Percentiles rank a stretch among this genome's conserved stretches.
Conservation (phyloP, 2,888 invertebrate genomes). For the Lumbricus terrestris region DNA sequence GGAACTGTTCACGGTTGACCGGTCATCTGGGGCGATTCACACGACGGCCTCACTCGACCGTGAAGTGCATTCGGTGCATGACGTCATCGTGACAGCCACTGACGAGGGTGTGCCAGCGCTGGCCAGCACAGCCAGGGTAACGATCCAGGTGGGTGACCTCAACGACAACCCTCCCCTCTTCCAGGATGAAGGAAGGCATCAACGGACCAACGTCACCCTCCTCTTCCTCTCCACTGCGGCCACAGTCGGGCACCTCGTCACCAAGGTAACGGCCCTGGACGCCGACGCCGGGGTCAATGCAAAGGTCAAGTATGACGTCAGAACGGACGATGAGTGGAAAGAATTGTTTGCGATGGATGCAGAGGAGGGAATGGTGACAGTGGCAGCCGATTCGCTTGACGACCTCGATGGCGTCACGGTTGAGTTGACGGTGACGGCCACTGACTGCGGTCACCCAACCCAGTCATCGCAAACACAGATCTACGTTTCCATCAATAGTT, state of each 20-base stretch:
- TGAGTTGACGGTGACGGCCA: conserved; percentile 20
- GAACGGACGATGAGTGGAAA: neutral
- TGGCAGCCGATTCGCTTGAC: neutral
- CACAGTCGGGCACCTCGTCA: conserved; percentile 30
- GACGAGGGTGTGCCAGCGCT: conserved; percentile 23
- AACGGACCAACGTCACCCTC: conserved; percentile 25
- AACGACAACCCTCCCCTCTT: conserved; percentile 35
- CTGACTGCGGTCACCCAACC: conserved; percentile 7
- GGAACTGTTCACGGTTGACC: conserved; percentile 70
- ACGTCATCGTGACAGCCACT: conserved; percentile 25
- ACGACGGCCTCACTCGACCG: conserved; percentile 33
- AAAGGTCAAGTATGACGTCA: conserved; percentile 23
- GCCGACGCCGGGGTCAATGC: conserved; percentile 30
- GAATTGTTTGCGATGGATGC: conserved; percentile 16
- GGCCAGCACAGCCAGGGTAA: conserved; percentile 28
- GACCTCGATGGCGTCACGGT: conserved; percentile 16
- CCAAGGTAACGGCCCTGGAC: conserved; percentile 29
- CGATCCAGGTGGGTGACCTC: conserved; percentile 29
- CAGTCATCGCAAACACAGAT: neutral
- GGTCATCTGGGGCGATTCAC: conserved; percentile 19
- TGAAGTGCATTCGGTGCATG: conserved; percentile 29
- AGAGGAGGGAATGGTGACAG: conserved; percentile 12
- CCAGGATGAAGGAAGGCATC: neutral
- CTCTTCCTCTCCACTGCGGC: conserved; percentile 29
- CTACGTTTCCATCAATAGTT: conserved; percentile 14